phyloP scores from a whole-genome alignment of 2,797 vertebrate species.

The Menidia menidia region DNA sequence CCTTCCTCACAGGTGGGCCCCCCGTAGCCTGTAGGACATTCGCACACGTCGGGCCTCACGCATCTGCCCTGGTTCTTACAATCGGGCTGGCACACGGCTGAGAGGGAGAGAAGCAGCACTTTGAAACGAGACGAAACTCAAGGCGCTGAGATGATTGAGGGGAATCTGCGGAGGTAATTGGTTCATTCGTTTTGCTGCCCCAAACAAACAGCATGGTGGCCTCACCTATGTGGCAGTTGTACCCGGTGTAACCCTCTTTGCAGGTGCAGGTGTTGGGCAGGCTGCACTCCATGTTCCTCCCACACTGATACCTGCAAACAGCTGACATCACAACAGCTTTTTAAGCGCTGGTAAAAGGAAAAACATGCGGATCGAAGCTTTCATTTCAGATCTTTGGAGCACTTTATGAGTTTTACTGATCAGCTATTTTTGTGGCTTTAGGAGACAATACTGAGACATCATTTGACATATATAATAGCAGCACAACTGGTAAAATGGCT shows the following conservation, averaged over 20 bases:
- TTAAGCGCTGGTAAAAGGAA: no score
- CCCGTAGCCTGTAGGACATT: conserved; percentile 84
- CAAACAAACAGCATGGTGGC: neutral
- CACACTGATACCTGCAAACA: conserved; percentile 87
- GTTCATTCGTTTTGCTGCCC: conserved; percentile 5
- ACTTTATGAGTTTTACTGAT: neutral
- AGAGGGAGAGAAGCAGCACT: conserved; percentile 1
- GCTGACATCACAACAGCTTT: conserved; percentile 73
- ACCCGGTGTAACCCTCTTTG: conserved; percentile 88
- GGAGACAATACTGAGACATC: neutral
- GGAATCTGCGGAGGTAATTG: neutral
- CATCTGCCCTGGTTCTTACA: conserved; percentile 92
- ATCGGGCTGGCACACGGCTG: conserved; percentile 91
- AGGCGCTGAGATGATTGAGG: neutral
- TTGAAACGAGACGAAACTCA: neutral
- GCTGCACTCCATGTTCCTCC: conserved; percentile 88
- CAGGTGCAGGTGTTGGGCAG: conserved; percentile 90
- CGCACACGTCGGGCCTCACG: conserved; percentile 86
- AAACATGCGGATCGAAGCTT: neutral
- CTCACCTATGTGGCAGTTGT: conserved; percentile 89
- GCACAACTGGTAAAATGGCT: no score
- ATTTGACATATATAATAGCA: neutral
- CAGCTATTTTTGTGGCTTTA: neutral
- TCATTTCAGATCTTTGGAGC: neutral
- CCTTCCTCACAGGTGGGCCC: conserved; percentile 89